Evolutionary conservation across 2,888 invertebrate genomes (phyloP).

Genomic region (Orthosia gracilis): DNA sequence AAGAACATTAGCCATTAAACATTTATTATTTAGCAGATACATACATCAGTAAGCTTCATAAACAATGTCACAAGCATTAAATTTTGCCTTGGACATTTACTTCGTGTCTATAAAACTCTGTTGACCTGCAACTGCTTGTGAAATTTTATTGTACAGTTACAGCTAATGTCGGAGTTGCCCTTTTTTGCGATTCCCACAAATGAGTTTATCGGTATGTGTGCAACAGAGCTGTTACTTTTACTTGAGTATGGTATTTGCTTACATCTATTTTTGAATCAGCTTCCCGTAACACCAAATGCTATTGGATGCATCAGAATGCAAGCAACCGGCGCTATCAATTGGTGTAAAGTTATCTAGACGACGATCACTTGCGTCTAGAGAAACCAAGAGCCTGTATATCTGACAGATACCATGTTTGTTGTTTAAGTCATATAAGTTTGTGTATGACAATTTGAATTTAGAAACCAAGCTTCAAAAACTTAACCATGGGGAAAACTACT

Average conservation of each 20-base stretch:
- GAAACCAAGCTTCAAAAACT: too few relatives aligned
- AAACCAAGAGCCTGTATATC: too few relatives aligned
- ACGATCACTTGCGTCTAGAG: background rate
- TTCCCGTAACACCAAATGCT: too few relatives aligned
- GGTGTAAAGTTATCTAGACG: background rate
- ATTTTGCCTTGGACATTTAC: slow-evolving; percentile 35
- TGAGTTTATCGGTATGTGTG: background rate
- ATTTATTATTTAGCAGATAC: slow-evolving; percentile 39
- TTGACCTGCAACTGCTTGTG: slow-evolving; percentile 15
- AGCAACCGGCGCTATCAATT: background rate
- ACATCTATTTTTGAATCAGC: background rate
- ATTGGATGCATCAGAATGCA: background rate
- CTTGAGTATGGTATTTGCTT: background rate
- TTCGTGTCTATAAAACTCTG: slow-evolving; percentile 27
- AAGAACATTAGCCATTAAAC: slow-evolving; percentile 34
- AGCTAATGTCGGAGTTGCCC: background rate
- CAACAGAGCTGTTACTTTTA: background rate
- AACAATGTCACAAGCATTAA: slow-evolving; percentile 41
- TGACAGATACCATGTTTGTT: background rate
- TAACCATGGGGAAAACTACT: too few relatives aligned
- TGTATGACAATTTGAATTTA: too few relatives aligned
- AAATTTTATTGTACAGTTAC: slow-evolving; percentile 1
- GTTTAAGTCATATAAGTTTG: too few relatives aligned
- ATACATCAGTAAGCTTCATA: slow-evolving; percentile 20
- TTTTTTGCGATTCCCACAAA: background rate